Evolutionary conservation across 2,113 vertebrate species (phyloP).

Genomic region (Marcusenius ussheri): DNA sequence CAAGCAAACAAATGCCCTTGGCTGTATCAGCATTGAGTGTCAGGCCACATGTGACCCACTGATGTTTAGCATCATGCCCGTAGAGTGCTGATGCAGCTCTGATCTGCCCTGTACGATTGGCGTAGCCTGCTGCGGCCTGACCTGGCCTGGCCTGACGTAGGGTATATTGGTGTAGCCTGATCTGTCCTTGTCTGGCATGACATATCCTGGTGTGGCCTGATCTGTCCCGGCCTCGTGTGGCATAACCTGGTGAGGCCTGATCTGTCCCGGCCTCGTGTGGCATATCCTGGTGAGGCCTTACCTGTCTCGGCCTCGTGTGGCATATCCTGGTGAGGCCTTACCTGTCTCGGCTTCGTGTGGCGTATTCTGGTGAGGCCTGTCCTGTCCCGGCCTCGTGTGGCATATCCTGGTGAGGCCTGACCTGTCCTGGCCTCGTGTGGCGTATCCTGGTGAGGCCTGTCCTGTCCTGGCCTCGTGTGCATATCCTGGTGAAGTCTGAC

Average conservation of each 20-base stretch:
- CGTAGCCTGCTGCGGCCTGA: slow-evolving; percentile 44
- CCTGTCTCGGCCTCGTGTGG: neutral
- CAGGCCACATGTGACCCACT: slow-evolving; percentile 48
- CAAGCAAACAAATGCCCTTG: slow-evolving; percentile 74
- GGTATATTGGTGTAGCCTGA: neutral
- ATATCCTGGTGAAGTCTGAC: no score
- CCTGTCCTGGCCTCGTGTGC: no score
- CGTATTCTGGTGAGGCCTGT: no score
- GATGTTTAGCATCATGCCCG: slow-evolving; percentile 53
- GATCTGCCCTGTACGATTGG: neutral
- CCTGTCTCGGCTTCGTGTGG: neutral
- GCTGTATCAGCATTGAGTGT: slow-evolving; percentile 39
- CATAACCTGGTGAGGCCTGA: neutral
- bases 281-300: neutral
- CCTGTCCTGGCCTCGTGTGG: no score
- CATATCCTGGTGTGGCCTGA: neutral
- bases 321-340: neutral
- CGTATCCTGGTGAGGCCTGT: no score
- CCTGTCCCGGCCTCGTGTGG: no score
- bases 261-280: neutral
- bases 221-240: neutral
- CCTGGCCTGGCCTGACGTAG: neutral
- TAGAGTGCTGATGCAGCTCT: slow-evolving; percentile 30
- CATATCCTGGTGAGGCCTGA: no score
- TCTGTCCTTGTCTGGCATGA: neutral